Base-by-base conservation (phyloP, 2,113 vertebrate species). In the Oncorhynchus gorbuscha region DNA sequence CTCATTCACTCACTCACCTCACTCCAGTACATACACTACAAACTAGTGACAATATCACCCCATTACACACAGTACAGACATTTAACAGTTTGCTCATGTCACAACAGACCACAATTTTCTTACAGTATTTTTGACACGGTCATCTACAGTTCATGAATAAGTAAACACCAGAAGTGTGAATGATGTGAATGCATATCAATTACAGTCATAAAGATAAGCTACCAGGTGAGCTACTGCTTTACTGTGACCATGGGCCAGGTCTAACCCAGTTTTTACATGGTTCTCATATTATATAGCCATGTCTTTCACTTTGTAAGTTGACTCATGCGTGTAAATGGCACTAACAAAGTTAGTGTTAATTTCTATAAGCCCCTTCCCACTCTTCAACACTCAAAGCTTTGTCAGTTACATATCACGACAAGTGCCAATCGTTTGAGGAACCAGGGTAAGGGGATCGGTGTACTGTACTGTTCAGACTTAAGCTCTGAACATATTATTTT, bases 311-410 rank as follows among this genome's bases (percentile, higher is more conserved):
- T 58, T 73, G 74, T 68, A 24, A 74, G 61, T 45, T 72, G 9
- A 49, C 58, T 28, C 0, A 7, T 74, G 62, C 28, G 32, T 67
- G 68, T 75, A 59, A 49, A 75, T 75, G 18, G 64, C 59, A 79
- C 48, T 35, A 35, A 71, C 26, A 61, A 69, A 75, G 67, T 78
- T 82, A 64, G 72, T 45, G 39, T 78, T 73, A 58, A 73, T 65
- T 68, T 51, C 5, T 75, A 22, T 75, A 76, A 79, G 4, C 64
- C 58, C 45, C 30, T 69, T 58, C 18, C 35, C 32, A 13, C 28
- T 51, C 55, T 28, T 66, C 14, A 32, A 32, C 32, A 12, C 78
- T 48, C 45, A 79, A 65, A 71, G 48, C 70, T 83, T 79, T 84
- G 9, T 69, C 39, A 73, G 51, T 22, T 35, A 11, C 35, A 59